phyloP scores from a whole-genome alignment of 2,888 invertebrate genomes.

The Chironomus tentans region DNA sequence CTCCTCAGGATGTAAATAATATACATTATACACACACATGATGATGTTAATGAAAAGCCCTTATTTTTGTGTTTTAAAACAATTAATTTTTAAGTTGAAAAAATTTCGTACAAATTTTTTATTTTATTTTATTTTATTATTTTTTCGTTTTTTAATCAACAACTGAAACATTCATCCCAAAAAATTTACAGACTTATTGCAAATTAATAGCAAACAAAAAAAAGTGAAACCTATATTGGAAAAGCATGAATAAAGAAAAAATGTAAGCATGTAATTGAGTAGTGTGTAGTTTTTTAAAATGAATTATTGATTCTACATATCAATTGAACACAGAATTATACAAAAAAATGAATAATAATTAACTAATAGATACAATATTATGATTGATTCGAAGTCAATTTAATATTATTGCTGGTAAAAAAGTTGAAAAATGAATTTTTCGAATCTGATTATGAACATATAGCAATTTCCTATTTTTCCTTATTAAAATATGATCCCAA shows the following conservation, averaged over 20 bases:
- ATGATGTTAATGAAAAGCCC: constrained; percentile 3
- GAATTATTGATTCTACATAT: neutral
- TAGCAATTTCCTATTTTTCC: too few species aligned
- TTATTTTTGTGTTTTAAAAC: constrained; percentile 10
- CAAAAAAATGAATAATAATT: too few species aligned
- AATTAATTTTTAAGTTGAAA: neutral
- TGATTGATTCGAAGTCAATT: too few species aligned
- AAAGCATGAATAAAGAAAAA: too few species aligned
- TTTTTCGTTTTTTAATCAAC: neutral
- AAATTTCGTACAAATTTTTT: constrained; percentile 9
- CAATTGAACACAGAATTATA: neutral
- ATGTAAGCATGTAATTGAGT: neutral
- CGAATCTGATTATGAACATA: too few species aligned
- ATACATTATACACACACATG: constrained; percentile 6
- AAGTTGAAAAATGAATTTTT: too few species aligned
- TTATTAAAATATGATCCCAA: too few species aligned
- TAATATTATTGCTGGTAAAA: too few species aligned
- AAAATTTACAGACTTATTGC: neutral
- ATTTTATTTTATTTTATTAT: neutral
- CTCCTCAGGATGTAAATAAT: constrained; percentile 23
- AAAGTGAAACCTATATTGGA: too few species aligned
- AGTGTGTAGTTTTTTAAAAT: neutral
- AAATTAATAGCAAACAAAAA: too few species aligned
- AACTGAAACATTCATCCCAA: neutral
- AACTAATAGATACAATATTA: too few species aligned